phyloP scores from a whole-genome alignment of 2,113 vertebrate genomes.

The Mesoclemmys tuberculata region DNA sequence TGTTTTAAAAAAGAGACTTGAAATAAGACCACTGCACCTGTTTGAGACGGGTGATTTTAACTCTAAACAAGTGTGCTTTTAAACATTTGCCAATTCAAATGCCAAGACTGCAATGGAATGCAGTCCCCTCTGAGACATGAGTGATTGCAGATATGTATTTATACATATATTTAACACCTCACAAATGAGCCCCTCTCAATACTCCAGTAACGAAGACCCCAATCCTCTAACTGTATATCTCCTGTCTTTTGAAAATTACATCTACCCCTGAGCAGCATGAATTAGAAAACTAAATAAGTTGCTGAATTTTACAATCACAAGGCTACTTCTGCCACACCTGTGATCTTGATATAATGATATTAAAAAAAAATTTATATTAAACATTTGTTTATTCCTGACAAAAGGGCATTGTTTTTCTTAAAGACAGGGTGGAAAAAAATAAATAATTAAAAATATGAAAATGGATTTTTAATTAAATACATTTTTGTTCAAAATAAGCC shows the following conservation, averaged over 20 bases:
- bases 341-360: neutral
- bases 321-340: neutral
- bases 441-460: neutral
- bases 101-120: neutral
- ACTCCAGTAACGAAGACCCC: neutral
- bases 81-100: neutral
- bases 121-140: neutral
- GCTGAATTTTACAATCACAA: neutral
- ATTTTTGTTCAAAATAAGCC: neutral
- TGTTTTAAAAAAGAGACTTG: neutral
- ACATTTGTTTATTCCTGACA: neutral
- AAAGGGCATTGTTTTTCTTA: neutral
- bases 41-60: slow-evolving; percentile 2
- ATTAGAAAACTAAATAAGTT: neutral
- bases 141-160: neutral
- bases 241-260: neutral
- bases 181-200: neutral
- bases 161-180: neutral
- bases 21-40: neutral
- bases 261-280: neutral
- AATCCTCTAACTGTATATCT: neutral
- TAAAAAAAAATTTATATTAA: neutral
- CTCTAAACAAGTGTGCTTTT: neutral
- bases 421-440: too few species aligned
- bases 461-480: neutral